Conservation (phyloP, 2,888 invertebrate genomes). For the Myopa tessellatipennis region DNA sequence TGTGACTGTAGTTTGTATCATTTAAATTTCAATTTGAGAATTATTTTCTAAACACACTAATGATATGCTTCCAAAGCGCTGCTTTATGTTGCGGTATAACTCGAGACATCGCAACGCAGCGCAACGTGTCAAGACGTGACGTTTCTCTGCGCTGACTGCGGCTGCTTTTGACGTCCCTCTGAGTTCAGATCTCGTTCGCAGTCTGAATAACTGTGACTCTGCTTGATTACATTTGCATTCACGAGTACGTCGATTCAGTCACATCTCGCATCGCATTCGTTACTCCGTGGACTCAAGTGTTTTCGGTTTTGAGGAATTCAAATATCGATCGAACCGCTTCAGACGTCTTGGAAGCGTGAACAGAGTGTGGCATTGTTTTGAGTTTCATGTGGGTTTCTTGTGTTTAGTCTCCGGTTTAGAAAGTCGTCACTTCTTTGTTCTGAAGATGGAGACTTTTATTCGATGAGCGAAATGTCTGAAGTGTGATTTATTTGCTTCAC, state of each 20-base stretch:
- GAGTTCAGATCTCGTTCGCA: neutral
- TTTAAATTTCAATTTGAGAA: neutral
- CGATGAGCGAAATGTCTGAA: no score
- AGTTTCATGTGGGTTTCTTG: no score
- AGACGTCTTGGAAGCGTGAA: neutral
- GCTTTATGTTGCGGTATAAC: conserved; percentile 12
- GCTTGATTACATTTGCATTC: neutral
- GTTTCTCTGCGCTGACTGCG: neutral
- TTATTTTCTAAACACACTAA: conserved; percentile 2
- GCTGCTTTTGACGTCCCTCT: conserved; percentile 1
- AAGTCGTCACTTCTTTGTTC: no score
- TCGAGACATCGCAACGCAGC: no score
- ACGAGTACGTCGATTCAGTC: neutral
- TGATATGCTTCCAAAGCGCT: conserved; percentile 11
- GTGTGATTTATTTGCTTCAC: no score
- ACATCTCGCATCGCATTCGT: no score
- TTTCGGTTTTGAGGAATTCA: neutral
- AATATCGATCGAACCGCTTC: neutral
- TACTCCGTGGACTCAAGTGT: neutral
- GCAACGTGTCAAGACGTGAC: no score
- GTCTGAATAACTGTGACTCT: neutral
- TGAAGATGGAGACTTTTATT: no score
- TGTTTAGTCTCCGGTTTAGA: no score
- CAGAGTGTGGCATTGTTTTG: no score
- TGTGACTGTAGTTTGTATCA: neutral